phyloP scores from a whole-genome alignment of 2,888 invertebrate species.

The Nomada fabriciana region DNA sequence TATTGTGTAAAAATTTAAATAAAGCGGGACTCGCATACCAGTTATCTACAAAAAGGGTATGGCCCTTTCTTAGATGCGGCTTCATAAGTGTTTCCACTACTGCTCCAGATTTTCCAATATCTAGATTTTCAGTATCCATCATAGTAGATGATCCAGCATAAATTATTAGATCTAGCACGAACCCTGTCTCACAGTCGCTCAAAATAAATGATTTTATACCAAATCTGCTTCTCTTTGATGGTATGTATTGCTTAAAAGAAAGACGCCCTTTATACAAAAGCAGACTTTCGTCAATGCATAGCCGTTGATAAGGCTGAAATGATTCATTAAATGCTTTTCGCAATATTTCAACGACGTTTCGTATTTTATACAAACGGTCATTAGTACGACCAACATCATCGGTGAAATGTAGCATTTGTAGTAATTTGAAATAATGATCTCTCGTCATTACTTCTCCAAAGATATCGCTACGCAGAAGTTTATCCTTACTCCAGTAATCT shows the following conservation, averaged over 20 bases:
- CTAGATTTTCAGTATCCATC: no score
- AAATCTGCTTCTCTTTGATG: no score
- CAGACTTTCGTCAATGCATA: no score
- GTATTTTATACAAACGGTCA: constrained; percentile 43
- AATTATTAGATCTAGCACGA: no score
- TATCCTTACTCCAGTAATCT: constrained; percentile 41
- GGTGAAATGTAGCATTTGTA: constrained; percentile 41
- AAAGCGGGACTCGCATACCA: constrained; percentile 33
- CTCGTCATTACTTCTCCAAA: constrained; percentile 43
- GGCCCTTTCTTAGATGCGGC: constrained; percentile 27
- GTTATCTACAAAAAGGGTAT: constrained; percentile 36
- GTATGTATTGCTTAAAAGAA: no score
- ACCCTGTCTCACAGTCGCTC: no score
- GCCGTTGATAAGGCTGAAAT: no score
- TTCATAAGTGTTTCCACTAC: constrained; percentile 16
- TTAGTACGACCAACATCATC: constrained; percentile 15
- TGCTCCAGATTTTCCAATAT: constrained; percentile 16
- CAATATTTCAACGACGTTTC: constrained; percentile 34
- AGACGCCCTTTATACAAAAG: no score
- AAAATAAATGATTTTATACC: no score
- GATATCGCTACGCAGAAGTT: constrained; percentile 45
- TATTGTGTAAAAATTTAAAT: constrained; percentile 27
- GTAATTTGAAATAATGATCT: constrained; percentile 47
- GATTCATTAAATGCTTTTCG: not conserved
- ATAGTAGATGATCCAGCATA: not conserved